Evolutionary conservation across 2,888 invertebrate species (phyloP).

Genomic region (Pandemis corylana): DNA sequence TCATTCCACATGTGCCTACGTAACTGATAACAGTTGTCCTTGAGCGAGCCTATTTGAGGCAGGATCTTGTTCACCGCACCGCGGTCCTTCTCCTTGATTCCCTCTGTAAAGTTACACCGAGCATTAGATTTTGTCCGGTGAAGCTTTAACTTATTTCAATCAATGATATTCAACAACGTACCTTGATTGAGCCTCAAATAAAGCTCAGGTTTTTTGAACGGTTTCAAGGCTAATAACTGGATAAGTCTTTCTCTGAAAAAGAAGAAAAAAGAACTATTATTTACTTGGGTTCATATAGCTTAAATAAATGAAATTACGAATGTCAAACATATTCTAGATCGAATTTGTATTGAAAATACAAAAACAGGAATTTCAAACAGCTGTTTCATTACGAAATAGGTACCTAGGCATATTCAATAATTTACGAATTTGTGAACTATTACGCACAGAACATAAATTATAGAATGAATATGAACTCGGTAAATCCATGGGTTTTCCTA

Average conservation of each 20-base stretch:
- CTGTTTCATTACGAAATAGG: neutral
- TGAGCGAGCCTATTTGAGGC: constrained; percentile 91
- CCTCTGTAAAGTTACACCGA: constrained; percentile 87
- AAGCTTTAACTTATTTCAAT: neutral
- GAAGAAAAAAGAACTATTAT: constrained; percentile 57
- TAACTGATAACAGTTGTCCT: constrained; percentile 95
- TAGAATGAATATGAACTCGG: constrained; percentile 20
- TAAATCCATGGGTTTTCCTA: constrained; percentile 34
- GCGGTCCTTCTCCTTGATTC: constrained; percentile 93
- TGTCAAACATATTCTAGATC: neutral
- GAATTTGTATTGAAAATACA: neutral
- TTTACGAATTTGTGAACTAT: constrained; percentile 5
- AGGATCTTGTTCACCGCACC: constrained; percentile 90
- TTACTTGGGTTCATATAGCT: neutral
- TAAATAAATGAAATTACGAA: neutral
- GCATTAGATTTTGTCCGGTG: constrained; percentile 44
- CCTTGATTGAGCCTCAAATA: constrained; percentile 92
- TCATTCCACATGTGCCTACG: constrained; percentile 96
- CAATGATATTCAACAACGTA: constrained; percentile 70
- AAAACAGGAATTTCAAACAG: neutral
- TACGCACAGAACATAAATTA: neutral
- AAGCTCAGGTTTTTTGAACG: constrained; percentile 97
- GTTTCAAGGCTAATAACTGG: constrained; percentile 96
- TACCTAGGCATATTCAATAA: neutral
- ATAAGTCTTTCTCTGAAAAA: constrained; percentile 95